Percentiles rank a stretch among this genome's conserved stretches.
Evolutionary conservation across 2,888 invertebrate genomes (phyloP).

Genomic region (Nomada fabriciana): DNA sequence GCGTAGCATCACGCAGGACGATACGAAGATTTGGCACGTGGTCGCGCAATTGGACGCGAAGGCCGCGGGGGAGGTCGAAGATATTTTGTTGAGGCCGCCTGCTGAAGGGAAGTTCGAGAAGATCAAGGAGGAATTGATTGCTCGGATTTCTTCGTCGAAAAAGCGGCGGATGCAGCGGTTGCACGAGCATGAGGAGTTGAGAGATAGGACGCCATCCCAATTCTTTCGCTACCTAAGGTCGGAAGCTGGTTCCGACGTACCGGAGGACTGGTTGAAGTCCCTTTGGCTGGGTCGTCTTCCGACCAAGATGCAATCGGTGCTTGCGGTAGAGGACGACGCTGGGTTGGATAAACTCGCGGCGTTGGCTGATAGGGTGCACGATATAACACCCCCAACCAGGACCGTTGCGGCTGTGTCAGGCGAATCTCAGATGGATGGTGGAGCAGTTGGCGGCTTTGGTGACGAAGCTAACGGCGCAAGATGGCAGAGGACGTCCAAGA

Average conservation of each 20-base stretch:
- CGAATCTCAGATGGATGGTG: no score
- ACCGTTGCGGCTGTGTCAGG: background rate
- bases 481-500: no score
- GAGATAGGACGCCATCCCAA: background rate
- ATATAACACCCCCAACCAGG: no score
- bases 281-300: background rate
- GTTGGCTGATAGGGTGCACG: no score
- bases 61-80: background rate
- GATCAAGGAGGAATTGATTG: background rate
- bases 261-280: background rate
- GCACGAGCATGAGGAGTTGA: background rate
- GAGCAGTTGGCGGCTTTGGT: no score
- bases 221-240: background rate
- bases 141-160: background rate
- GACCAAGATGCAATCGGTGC: background rate
- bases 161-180: no score
- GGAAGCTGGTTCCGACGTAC: background rate
- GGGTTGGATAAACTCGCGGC: no score
- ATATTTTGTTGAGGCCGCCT: background rate
- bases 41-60: background rate
- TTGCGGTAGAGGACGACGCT: background rate
- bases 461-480: no score
- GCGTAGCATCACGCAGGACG: background rate
- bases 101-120: no score
- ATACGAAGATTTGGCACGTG: background rate